Conservation (phyloP, 2,797 vertebrate genomes). For the Hydrocynus forskahlii region DNA sequence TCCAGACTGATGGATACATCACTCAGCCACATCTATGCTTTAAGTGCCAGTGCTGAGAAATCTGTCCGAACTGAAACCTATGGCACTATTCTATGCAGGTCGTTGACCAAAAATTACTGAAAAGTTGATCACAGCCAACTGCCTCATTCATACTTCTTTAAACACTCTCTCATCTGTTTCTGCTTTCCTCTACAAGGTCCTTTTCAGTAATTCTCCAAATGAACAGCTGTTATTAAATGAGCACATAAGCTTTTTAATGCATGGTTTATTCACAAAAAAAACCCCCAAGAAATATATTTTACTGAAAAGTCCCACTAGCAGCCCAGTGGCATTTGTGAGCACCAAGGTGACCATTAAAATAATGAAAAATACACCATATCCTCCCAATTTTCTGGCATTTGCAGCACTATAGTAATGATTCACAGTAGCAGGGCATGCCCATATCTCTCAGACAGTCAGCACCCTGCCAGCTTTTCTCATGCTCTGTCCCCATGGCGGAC, state of each 20-base stretch:
- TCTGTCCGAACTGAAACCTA: neutral
- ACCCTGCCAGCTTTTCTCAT: conserved; percentile 21
- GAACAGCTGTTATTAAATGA: conserved; percentile 29
- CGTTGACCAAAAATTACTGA: neutral
- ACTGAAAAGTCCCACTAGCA: conserved; percentile 36
- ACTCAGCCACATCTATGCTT: too few relatives aligned
- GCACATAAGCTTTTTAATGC: conserved; percentile 11
- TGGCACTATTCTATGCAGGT: neutral
- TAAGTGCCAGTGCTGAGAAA: conserved; percentile 8
- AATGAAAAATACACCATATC: conserved; percentile 40
- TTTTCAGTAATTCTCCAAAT: neutral
- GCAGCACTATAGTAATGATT: conserved; percentile 32
- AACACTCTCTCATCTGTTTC: conserved; percentile 14
- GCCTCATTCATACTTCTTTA: conserved; percentile 10
- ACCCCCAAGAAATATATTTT: conserved; percentile 22
- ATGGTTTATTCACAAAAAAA: conserved; percentile 11
- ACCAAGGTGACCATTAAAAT: conserved; percentile 43
- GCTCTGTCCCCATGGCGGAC: neutral
- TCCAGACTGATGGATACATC: neutral
- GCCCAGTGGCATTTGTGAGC: conserved; percentile 14
- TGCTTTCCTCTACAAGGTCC: neutral
- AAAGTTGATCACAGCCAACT: conserved; percentile 5
- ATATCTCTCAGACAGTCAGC: conserved; percentile 7
- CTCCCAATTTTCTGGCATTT: conserved; percentile 42
- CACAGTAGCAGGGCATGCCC: conserved; percentile 10